Evolutionary conservation across 2,113 vertebrate genomes (phyloP).

Genomic region (Gallinago undulata): DNA sequence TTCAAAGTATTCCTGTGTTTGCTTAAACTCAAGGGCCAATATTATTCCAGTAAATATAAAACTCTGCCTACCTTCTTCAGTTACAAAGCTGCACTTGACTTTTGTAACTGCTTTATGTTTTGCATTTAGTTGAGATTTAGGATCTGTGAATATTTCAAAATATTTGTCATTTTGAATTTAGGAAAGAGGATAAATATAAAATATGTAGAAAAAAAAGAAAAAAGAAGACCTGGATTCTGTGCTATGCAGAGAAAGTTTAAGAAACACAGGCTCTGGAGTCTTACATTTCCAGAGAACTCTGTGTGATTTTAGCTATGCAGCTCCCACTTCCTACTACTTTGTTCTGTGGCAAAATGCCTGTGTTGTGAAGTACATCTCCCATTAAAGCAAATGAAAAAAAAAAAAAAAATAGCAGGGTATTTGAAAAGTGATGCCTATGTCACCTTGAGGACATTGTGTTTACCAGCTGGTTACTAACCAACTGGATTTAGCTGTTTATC

Average conservation of each 20-base stretch:
- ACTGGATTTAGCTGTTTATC: background rate
- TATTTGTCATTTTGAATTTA: background rate
- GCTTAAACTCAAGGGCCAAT: background rate
- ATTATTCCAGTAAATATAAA: background rate
- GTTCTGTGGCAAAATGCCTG: background rate
- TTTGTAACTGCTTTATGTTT: background rate
- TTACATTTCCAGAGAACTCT: background rate
- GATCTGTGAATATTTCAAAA: background rate
- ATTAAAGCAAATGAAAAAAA: background rate
- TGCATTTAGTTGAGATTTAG: background rate
- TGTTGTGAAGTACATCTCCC: background rate
- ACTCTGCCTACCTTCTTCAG: background rate
- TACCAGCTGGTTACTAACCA: background rate
- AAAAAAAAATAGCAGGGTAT: background rate
- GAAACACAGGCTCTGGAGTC: background rate
- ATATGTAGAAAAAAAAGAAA: background rate
- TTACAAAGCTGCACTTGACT: conserved; percentile 9
- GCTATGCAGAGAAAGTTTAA: background rate
- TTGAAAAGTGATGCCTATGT: background rate
- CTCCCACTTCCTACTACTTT: background rate
- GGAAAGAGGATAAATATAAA: background rate
- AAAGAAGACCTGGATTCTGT: background rate
- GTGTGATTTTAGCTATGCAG: background rate
- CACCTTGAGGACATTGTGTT: background rate
- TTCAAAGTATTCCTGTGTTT: background rate